Evolutionary conservation across 2,113 vertebrate genomes (phyloP), one percentile per base, ranked within the genome.

Genomic region (Bostrychus sinensis): DNA sequence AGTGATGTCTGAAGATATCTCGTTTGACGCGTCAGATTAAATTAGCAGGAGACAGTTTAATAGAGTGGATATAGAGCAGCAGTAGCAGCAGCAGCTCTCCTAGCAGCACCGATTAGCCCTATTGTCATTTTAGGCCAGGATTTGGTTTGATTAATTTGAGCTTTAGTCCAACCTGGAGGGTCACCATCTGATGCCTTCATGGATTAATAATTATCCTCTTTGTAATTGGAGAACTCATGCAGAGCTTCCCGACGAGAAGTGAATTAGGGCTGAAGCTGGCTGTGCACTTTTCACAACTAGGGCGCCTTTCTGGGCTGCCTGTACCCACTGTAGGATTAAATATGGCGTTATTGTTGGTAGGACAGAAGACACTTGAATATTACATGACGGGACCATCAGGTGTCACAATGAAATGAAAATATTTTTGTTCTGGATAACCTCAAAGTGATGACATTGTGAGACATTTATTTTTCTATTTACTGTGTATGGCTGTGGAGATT

Each of bases 41-140:
- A 78, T 85, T 78, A 82, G 58, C 41, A 25, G 17, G 5, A 62
- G 54, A 69, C 65, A 28, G 14, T 72, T 78, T 78, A 74, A 76
- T 56, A 1, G 64, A 58, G 57, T 36, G 26, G 72, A 64, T 74
- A 23, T 66, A 72, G 42, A 63, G 51, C 19, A 20, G 67, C n/a
- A 62, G 64, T 66, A 36, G 43, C 43, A 23, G 43, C 43, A 11
- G 43, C 10, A 36, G 66, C 71, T 80, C 77, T 69, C 62, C 67
- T 60, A 73, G 82, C 72, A 62, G 54, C 56, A 67, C 71, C n/a
- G 60, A 87, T 88, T 75, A 85, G 62, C 60, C 56, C 57, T 17
- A 51, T 81, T 75, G 80, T 77, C 66, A 61, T 78, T 79, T 80
- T 26, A 13, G 41, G 58, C 3, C 4, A 14, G 54, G 46, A 26